Percentiles rank a stretch among this genome's conserved stretches.
phyloP scores from a whole-genome alignment of 2,113 vertebrate species.

The Dipodomys spectabilis region DNA sequence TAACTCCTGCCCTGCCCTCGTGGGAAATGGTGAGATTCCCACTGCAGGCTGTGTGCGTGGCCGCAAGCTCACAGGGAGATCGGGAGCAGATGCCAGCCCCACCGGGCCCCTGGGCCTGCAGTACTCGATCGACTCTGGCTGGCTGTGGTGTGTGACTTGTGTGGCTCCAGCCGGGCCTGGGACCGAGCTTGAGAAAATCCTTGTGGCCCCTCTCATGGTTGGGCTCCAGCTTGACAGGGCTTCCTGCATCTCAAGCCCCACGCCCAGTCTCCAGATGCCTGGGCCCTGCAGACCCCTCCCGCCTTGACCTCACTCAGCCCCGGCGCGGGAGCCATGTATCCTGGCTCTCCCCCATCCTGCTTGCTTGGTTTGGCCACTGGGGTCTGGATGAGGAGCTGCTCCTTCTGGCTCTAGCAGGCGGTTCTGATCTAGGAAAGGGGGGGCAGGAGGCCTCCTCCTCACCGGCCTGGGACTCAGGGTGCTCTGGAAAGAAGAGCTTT shows the following conservation, averaged over 20 bases:
- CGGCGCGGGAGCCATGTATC: not conserved
- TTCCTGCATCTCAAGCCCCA: not conserved
- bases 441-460: not conserved
- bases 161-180: not conserved
- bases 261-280: not conserved
- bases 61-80: slow-evolving; percentile 6
- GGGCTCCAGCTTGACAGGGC: not conserved
- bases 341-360: not conserved
- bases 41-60: slow-evolving; percentile 53
- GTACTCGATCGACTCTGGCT: not conserved
- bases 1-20: slow-evolving; percentile 55
- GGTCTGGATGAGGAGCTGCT: not conserved
- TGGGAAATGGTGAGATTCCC: slow-evolving; percentile 70
- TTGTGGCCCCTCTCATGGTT: not conserved
- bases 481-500: not conserved
- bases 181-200: not conserved
- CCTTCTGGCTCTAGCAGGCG: not conserved
- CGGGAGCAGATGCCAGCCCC: slow-evolving; percentile 12
- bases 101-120: too few species aligned
- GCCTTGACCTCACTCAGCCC: not conserved
- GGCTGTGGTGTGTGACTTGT: not conserved
- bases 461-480: not conserved
- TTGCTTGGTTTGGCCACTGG: not conserved
- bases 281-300: not conserved
- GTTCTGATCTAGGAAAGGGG: not conserved